Conservation (phyloP, 2,888 invertebrate species). For the Mimachlamys varia region DNA sequence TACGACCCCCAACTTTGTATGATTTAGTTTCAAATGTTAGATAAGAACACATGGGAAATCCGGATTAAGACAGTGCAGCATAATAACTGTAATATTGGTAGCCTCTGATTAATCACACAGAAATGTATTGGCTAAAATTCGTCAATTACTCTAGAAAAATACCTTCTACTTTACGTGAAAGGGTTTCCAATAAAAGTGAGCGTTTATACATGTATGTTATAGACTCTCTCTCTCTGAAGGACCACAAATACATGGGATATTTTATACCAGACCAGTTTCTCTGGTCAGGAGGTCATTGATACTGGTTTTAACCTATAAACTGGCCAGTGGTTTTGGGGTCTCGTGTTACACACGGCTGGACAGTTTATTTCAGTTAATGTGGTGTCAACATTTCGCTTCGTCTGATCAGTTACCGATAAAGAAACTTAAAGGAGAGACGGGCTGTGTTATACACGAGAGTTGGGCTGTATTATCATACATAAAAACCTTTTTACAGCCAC, state of each 20-base stretch:
- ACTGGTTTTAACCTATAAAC: neutral
- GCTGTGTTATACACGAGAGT: neutral
- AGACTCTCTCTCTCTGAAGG: neutral
- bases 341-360: constrained; percentile 4
- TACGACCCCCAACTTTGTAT: too few relatives aligned
- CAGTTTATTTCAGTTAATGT: neutral
- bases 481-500: neutral
- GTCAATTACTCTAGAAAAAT: neutral
- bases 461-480: neutral
- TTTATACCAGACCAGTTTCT: neutral
- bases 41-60: too few relatives aligned
- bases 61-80: too few relatives aligned
- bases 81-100: too few relatives aligned
- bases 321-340: neutral
- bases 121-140: neutral
- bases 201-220: neutral
- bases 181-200: neutral
- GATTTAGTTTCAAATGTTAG: too few relatives aligned
- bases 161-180: neutral
- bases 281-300: neutral
- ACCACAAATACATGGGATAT: neutral
- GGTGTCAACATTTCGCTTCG: constrained; percentile 13
- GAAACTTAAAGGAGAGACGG: neutral
- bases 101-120: too few relatives aligned
- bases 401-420: neutral